phyloP scores from a whole-genome alignment of 1,140 invertebrate species.

The Megalopta genalis region DNA sequence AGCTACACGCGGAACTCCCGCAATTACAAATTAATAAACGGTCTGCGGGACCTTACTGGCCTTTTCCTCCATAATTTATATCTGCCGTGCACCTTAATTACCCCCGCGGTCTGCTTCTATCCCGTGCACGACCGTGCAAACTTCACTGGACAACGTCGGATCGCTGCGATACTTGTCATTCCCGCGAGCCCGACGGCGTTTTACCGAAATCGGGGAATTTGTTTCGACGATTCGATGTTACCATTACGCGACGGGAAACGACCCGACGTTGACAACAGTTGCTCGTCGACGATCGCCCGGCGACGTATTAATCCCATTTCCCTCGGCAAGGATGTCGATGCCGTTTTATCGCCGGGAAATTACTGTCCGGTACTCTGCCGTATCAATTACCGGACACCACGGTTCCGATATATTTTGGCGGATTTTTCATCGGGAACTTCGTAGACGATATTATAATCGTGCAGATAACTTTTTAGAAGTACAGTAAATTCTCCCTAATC shows the following conservation, averaged over 20 bases:
- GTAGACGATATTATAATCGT: too few species aligned
- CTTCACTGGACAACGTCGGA: slow-evolving; percentile 31
- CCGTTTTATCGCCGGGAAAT: background rate
- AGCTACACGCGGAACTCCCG: slow-evolving; percentile 56
- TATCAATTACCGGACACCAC: too few species aligned
- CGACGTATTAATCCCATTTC: background rate
- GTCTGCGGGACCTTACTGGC: slow-evolving; percentile 53
- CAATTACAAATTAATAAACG: slow-evolving; percentile 73
- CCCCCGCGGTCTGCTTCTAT: slow-evolving; percentile 35
- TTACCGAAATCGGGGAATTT: background rate
- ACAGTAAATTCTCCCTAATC: too few species aligned
- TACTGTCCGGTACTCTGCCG: too few species aligned
- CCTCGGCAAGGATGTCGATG: too few species aligned
- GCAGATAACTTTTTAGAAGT: too few species aligned
- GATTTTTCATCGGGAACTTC: too few species aligned
- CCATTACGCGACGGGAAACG: background rate
- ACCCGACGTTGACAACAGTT: background rate
- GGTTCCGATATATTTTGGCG: too few species aligned
- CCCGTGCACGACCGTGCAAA: slow-evolving; percentile 25
- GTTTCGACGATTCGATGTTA: background rate
- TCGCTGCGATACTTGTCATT: background rate
- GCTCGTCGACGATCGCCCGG: background rate
- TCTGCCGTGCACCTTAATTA: slow-evolving; percentile 63
- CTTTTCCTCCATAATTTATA: slow-evolving; percentile 65
- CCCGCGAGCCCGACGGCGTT: background rate